Evolutionary conservation across 2,113 vertebrate genomes (phyloP), one percentile per base, ranked within the genome.

Genomic region (Cebus imitator): DNA sequence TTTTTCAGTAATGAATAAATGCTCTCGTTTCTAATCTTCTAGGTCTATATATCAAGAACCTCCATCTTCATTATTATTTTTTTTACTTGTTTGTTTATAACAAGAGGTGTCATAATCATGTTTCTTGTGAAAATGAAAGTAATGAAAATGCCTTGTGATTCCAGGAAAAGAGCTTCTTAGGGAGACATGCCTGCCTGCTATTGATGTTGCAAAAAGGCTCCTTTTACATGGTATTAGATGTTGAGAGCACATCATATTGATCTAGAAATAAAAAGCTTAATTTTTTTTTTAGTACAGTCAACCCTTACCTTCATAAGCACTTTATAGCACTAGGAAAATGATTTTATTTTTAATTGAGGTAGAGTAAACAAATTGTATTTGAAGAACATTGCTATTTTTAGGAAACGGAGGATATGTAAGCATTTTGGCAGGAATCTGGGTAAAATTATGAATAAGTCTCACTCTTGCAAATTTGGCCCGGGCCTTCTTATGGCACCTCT

Each of bases 181-280:
- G 83, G 96, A 98, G 98, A 89, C 87, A 89, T 5, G 72, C 97
- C 94, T 97, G 96, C 97, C 87, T 35, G 10, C 97, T 99, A 98
- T 98, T 98, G 98, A 98, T 98, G 98, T 96, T 98, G 97, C 97
- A 98, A 98, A 98, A 98, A 97, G 98, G 98, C 97, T 98, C 97
- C 98, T 98, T 99, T 98, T 98, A 98, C 98, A 97, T 98, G 10
- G 0, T 97, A 97, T 97, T 97, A 97, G 97, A 98, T 97, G 96
- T 96, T 97, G 95, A 98, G 96, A 99, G 98, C 98, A 97, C 98
- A 98, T 97, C 97, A 83, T 99, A 99, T 99, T 98, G 99, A 99
- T 99, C 98, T 97, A 95, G 97, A 97, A 98, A 98, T 98, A 98
- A 98, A 98, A 98, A 98, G 91, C 96, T 97, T 97, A 95, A 96